Evolutionary conservation across 2,797 vertebrate genomes (phyloP).

Genomic region (Calcarius lapponicus): DNA sequence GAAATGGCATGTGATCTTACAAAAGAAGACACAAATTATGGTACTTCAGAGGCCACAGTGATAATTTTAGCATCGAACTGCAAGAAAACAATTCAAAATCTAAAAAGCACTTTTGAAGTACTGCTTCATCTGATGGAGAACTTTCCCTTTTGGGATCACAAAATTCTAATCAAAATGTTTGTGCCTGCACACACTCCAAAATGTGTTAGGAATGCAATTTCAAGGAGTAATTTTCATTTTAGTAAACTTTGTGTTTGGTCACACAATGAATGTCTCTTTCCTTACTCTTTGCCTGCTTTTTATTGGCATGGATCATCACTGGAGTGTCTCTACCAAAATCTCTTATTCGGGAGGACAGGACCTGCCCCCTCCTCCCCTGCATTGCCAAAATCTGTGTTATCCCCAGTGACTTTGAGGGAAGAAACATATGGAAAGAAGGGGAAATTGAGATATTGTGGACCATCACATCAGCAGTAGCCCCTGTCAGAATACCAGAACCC

Average conservation of each 20-base stretch:
- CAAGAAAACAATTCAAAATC: neutral
- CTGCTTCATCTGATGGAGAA: neutral
- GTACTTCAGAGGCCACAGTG: neutral
- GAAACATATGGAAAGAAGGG: neutral
- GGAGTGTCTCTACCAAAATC: neutral
- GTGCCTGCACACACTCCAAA: neutral
- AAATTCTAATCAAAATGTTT: neutral
- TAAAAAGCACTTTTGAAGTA: neutral
- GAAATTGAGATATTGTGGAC: neutral
- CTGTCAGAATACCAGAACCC: neutral
- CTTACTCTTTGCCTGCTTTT: neutral
- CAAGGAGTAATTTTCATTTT: neutral
- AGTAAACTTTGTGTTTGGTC: neutral
- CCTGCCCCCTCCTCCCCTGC: neutral
- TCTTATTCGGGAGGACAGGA: neutral
- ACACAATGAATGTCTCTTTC: neutral
- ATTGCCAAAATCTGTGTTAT: neutral
- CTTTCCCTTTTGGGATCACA: neutral
- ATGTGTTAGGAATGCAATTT: neutral
- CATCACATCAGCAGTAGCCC: neutral
- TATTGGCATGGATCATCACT: accelerated
- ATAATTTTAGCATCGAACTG: neutral
- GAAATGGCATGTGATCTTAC: neutral
- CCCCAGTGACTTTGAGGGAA: neutral
- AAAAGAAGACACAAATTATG: neutral